Evolutionary conservation across 2,888 invertebrate genomes (phyloP), one percentile per base, ranked within the genome.

Genomic region (Clostera curtula): DNA sequence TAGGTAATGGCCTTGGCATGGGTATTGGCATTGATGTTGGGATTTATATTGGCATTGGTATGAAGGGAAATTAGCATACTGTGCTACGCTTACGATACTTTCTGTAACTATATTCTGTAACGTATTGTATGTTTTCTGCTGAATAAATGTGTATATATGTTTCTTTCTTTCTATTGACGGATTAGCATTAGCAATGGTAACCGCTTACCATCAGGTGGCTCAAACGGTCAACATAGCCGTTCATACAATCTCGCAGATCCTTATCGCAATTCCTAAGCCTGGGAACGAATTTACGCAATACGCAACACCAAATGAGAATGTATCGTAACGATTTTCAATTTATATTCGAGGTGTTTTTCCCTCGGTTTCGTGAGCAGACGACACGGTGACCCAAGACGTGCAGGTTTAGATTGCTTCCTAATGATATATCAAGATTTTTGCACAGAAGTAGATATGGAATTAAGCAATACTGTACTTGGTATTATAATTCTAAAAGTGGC

Each of bases 251-350:
- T 16, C 11, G 25, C 19, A 8, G 1, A 12, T 12, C 11, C 13
- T 20, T 21, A 4, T 10, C 14, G 14, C 14, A 22, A 23, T 19
- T n/a, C n/a, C n/a, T n/a, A n/a, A n/a, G n/a, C n/a, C n/a, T n/a
- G n/a, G n/a, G n/a, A n/a, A n/a, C n/a, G 19, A 12, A 37, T 36
- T 42, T 29, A 28, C 21, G 15, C 16, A 36, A 50, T 41, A 41
- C 29, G 44, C 44, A 53, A 49, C 36, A 29, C 25, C 19, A 40
- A 38, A 40, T 42, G 42, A 31, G 41, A 42, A 45, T 31, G 34
- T 29, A 44, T 34, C 28, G 34, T 24, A 36, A 33, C 46, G 49
- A 46, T 50, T 59, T 53, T 53, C 39, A 59, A 59, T 58, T 50
- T 47, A 42, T 39, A 41, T 36, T 27, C 23, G 30, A 40, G 29